Evolutionary conservation across 2,113 vertebrate genomes (phyloP), one percentile per base, ranked within the genome.

Genomic region (Sitta europaea): DNA sequence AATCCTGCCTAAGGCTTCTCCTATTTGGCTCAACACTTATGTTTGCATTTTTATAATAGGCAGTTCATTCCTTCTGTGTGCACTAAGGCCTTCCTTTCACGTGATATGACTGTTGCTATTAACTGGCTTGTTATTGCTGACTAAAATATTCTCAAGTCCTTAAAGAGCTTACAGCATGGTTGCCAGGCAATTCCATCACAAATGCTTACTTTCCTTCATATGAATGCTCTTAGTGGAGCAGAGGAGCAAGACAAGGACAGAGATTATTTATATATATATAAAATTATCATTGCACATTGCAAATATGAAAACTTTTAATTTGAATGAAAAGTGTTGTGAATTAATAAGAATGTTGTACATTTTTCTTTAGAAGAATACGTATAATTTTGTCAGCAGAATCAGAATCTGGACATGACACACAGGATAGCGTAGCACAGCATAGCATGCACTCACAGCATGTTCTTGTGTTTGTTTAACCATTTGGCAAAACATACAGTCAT

Each of bases 331-430:
- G 17, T 14, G 6, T 21, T 48, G 36, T 65, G n/a, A 85, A 71
- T 58, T 58, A 35, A 20, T 50, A 72, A 73, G 6, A 54, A 59
- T 38, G 3, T 27, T 87, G 4, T 27, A 51, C 4, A 1, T 38
- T 82, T 85, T 78, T 79, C 48, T 72, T 82, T 40, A 53, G 57
- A 54, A 73, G 33, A 33, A 29, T 15, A 10, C 4, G 6, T 20
- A 14, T 40, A 31, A 47, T 67, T 31, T 40, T 82, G 6, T 72
- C 45, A 71, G 35, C 43, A 82, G 57, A 63, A 71, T 66, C 24
- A 38, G 40, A 50, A 75, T 73, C 38, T 73, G 68, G 20, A 33
- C 0, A 0, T 11, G 5, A 35, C 2, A 5, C 10, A 7, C 23
- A 73, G 35, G 9, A 9, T 14, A 54, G 14, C 42, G 18, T 3